phyloP scores from a whole-genome alignment of 2,113 vertebrate genomes.

The Herpailurus yagouaroundi region DNA sequence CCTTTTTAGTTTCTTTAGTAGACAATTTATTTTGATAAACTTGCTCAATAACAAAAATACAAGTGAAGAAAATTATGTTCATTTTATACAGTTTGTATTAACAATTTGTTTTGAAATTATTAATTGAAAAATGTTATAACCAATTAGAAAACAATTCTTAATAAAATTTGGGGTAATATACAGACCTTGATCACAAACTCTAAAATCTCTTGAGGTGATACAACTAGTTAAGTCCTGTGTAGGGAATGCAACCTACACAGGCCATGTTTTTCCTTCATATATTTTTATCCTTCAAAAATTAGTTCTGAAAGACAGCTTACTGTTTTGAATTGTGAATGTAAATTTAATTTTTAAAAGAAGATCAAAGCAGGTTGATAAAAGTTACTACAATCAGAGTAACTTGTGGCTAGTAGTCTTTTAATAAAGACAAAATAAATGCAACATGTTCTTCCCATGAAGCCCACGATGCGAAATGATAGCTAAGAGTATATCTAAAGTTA shows the following conservation, averaged over 20 bases:
- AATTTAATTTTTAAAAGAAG: constrained; percentile 71
- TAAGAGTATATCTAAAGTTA: constrained; percentile 42
- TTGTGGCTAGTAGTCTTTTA: constrained; percentile 74
- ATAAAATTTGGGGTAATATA: constrained; percentile 79
- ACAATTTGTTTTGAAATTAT: constrained; percentile 87
- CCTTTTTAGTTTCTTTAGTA: constrained; percentile 85
- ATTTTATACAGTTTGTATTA: constrained; percentile 90
- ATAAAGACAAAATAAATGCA: constrained; percentile 77
- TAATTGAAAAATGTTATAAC: constrained; percentile 87
- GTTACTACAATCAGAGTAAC: constrained; percentile 65
- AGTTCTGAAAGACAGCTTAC: constrained; percentile 77
- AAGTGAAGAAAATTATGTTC: constrained; percentile 92
- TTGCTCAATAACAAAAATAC: constrained; percentile 93
- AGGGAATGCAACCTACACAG: constrained; percentile 62
- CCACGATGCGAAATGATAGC: constrained; percentile 66
- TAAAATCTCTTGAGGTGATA: constrained; percentile 77
- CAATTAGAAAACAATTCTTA: constrained; percentile 85
- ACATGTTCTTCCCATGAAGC: constrained; percentile 73
- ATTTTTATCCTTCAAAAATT: constrained; percentile 82
- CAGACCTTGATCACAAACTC: constrained; percentile 78
- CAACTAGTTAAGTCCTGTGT: constrained; percentile 63
- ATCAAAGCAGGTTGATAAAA: constrained; percentile 58
- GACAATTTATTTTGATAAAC: constrained; percentile 93
- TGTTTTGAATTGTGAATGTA: constrained; percentile 63
- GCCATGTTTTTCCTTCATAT: constrained; percentile 82